These are phyloP conservation scores for Paedocypris micromegethes DNA, from an alignment of 2,797 vertebrate genomes.

Conservation along the genomic window DNA sequence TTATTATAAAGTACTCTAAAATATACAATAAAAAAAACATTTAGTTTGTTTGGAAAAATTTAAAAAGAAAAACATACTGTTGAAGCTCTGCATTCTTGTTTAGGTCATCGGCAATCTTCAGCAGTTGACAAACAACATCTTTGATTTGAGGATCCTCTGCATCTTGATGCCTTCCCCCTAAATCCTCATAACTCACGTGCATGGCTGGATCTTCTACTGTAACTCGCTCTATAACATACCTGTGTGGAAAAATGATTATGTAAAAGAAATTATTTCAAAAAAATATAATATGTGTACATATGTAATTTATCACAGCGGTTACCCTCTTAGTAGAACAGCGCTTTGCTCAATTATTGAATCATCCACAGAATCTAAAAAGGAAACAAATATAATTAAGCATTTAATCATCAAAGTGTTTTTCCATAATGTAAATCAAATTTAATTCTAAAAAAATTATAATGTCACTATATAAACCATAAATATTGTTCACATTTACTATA, in stretches of 20 bases:
- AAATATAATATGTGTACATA: background rate
- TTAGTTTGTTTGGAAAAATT: too few relatives aligned
- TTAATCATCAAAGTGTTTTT: too few relatives aligned
- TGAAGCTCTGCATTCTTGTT: conserved; percentile 68
- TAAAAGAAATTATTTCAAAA: background rate
- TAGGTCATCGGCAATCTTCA: conserved; percentile 66
- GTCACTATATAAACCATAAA: too few relatives aligned
- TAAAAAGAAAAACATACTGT: conserved; percentile 49
- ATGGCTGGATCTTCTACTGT: conserved; percentile 53
- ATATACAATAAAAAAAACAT: too few relatives aligned
- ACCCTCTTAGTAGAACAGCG: conserved; percentile 68
- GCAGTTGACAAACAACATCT: conserved; percentile 65
- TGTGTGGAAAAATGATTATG: conserved; percentile 37
- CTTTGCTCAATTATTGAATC: conserved; percentile 65
- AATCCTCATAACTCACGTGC: conserved; percentile 55
- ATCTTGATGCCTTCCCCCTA: conserved; percentile 64
- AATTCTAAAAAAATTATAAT: too few relatives aligned
- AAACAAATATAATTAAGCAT: background rate
- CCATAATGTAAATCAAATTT: too few relatives aligned
- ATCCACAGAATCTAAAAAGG: conserved; percentile 64
- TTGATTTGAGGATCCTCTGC: conserved; percentile 62
- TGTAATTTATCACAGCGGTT: background rate
- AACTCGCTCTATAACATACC: conserved; percentile 65
- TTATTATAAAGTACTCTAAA: too few relatives aligned
- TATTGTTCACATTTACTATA: too few relatives aligned